Evolutionary conservation across 2,888 invertebrate species (phyloP).

Genomic region (Catotricha subobsoleta): DNA sequence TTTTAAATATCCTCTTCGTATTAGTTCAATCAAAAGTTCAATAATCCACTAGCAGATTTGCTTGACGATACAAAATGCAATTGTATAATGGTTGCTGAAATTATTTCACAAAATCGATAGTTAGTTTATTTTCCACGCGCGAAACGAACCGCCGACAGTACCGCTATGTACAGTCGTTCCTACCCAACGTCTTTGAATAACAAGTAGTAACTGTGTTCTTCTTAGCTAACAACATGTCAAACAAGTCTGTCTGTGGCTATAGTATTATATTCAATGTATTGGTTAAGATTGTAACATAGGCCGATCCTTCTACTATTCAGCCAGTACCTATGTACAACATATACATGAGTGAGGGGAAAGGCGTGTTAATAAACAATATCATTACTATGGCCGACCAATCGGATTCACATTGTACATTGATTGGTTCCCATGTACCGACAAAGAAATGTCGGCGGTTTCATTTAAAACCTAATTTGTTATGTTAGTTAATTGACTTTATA

Average conservation of each 20-base stretch:
- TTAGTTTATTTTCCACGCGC: too few relatives aligned
- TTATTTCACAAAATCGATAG: too few relatives aligned
- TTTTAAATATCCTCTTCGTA: too few relatives aligned
- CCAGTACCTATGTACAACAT: neutral
- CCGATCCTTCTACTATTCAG: neutral
- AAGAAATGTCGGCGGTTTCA: slow-evolving; percentile 6
- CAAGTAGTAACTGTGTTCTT: slow-evolving; percentile 12
- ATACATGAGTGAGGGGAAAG: neutral
- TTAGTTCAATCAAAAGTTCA: too few relatives aligned
- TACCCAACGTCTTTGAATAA: slow-evolving; percentile 12
- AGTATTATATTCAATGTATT: too few relatives aligned
- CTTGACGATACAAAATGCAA: too few relatives aligned
- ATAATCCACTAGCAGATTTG: too few relatives aligned
- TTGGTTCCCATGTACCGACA: slow-evolving; percentile 6
- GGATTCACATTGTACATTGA: neutral
- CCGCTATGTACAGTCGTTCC: slow-evolving; percentile 2
- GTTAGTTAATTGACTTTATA: slow-evolving; percentile 9
- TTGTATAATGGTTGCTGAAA: too few relatives aligned
- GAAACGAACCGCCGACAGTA: too few relatives aligned
- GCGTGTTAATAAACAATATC: too few relatives aligned
- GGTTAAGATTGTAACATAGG: slow-evolving; percentile 1
- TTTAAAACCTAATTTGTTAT: slow-evolving; percentile 9
- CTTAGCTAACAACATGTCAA: slow-evolving; percentile 3
- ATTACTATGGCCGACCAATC: too few relatives aligned
- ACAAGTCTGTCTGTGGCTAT: slow-evolving; percentile 4